These are phyloP conservation scores for Steinernema khuongi DNA, from an alignment of 1,140 invertebrate species.

Conservation along the genomic window DNA sequence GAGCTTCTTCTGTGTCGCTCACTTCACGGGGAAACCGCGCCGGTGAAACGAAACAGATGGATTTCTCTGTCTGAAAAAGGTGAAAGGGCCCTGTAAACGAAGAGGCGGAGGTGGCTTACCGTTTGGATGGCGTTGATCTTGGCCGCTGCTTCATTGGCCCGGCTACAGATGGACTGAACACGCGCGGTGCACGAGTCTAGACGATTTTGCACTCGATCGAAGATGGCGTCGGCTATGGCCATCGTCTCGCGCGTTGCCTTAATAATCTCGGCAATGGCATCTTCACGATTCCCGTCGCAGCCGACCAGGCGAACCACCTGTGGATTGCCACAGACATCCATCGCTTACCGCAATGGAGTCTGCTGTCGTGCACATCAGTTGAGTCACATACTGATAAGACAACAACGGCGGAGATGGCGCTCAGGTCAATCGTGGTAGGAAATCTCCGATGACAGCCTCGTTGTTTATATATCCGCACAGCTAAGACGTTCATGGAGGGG, in stretches of 20 bases:
- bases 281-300: not conserved
- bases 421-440: no score
- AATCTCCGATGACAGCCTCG: no score
- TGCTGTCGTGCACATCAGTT: no score
- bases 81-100: not conserved
- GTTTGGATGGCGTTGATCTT: not conserved
- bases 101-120: not conserved
- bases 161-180: not conserved
- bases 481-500: no score
- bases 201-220: not conserved
- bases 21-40: not conserved
- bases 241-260: not conserved
- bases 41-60: not conserved
- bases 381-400: no score
- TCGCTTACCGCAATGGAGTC: not conserved
- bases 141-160: not conserved
- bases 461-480: no score
- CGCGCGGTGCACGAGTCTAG: not conserved
- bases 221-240: not conserved
- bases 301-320: not conserved
- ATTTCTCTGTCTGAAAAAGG: not conserved
- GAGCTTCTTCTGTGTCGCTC: not conserved
- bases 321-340: not conserved
- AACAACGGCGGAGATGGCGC: no score
- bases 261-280: not conserved